phyloP scores from a whole-genome alignment of 2,797 vertebrate species.

The Xenops minutus region DNA sequence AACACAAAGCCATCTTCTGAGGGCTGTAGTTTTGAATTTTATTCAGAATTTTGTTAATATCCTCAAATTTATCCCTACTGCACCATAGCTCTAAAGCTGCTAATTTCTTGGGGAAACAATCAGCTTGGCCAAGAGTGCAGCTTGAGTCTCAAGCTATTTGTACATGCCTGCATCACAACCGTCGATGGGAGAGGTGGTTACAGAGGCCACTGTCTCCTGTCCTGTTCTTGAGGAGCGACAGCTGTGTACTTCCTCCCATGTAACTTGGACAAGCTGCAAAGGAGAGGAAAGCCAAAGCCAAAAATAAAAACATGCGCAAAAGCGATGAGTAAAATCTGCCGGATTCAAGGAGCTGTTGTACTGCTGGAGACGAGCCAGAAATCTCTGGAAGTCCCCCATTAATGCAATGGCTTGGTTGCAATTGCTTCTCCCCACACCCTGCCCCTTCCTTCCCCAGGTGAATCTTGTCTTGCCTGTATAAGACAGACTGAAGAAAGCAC shows the following conservation, averaged over 20 bases:
- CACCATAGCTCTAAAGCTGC: background rate
- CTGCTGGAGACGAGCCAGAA: background rate
- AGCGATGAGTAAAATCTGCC: slow-evolving; percentile 2
- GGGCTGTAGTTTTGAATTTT: background rate
- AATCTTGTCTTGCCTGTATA: background rate
- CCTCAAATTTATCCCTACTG: background rate
- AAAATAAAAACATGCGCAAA: slow-evolving; percentile 49
- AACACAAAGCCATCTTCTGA: background rate
- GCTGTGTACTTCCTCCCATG: slow-evolving; percentile 41
- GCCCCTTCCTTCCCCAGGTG: background rate
- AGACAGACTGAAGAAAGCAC: background rate
- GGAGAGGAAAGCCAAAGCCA: slow-evolving; percentile 15
- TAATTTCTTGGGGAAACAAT: background rate
- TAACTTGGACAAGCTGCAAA: slow-evolving; percentile 35
- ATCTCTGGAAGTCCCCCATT: slow-evolving; percentile 24
- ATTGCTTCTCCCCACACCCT: background rate
- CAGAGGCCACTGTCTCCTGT: background rate
- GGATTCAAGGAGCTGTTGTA: slow-evolving; percentile 2
- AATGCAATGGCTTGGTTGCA: background rate
- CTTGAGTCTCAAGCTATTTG: background rate
- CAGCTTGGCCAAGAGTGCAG: background rate
- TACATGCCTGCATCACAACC: background rate
- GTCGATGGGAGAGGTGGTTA: background rate
- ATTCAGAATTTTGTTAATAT: background rate
- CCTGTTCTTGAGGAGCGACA: background rate